phyloP scores from a whole-genome alignment of 37 sponge, comb jelly and placozoan genomes.

The Halichondria panicea region DNA sequence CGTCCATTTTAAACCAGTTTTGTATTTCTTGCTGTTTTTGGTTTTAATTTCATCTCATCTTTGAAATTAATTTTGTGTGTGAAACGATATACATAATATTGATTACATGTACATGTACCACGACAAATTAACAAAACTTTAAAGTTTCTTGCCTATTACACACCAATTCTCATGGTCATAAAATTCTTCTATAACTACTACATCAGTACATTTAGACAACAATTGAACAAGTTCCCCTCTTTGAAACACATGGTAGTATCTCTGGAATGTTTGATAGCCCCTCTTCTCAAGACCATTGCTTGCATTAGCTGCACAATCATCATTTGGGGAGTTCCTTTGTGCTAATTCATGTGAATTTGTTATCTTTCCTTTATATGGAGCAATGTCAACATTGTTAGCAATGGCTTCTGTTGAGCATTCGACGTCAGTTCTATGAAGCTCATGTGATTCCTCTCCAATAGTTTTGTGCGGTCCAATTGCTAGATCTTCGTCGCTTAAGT shows the following conservation, averaged over 20 bases:
- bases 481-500: conserved; percentile 2
- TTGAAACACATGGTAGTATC: conserved; percentile 97
- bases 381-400: not conserved
- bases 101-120: too few relatives aligned
- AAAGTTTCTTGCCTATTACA: conserved; percentile 23
- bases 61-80: too few relatives aligned
- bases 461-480: not conserved
- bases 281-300: not conserved
- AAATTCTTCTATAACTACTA: conserved; percentile 64
- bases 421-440: not conserved
- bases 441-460: not conserved
- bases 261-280: conserved; percentile 67
- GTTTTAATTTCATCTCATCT: too few relatives aligned
- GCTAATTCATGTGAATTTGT: not conserved
- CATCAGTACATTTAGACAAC: conserved; percentile 13
- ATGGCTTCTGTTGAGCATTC: not conserved
- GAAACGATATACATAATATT: not conserved
- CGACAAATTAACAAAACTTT: not conserved
- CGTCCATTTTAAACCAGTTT: not conserved
- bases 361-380: too few relatives aligned
- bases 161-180: conserved; percentile 99
- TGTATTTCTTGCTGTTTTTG: too few relatives aligned
- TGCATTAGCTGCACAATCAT: not conserved
- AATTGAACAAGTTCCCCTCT: conserved; percentile 74
- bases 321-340: not conserved